Conservation (phyloP, 1,140 invertebrate species). For the Diachasmimorpha longicaudata region DNA sequence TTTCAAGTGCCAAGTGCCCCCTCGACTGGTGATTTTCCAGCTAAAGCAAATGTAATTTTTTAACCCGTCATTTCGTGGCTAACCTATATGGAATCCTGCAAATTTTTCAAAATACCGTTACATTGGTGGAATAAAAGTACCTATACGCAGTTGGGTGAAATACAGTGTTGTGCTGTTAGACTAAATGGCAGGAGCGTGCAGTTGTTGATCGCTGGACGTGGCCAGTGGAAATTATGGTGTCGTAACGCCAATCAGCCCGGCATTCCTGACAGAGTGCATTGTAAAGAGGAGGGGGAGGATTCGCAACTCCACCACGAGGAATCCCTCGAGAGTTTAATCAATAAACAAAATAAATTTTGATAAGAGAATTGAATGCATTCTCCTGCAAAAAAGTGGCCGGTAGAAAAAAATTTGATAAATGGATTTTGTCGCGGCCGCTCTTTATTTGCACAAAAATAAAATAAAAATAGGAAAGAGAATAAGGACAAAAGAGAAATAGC, state of each 20-base stretch:
- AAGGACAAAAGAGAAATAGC: not conserved
- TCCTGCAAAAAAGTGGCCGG: too few relatives aligned
- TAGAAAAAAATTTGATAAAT: too few relatives aligned
- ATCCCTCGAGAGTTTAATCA: not conserved
- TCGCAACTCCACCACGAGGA: not conserved
- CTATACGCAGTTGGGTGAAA: constrained; percentile 12
- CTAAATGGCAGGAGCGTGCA: constrained; percentile 32
- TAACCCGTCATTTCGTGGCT: not conserved
- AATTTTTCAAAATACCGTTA: constrained; percentile 18
- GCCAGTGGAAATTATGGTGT: constrained; percentile 29
- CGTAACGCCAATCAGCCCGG: constrained; percentile 24
- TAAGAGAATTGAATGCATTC: not conserved
- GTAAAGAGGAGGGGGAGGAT: not conserved
- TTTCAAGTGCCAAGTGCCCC: too few relatives aligned
- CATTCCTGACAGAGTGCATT: constrained; percentile 8
- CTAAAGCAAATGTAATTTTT: not conserved
- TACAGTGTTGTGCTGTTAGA: constrained; percentile 26
- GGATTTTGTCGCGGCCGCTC: too few relatives aligned
- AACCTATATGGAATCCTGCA: not conserved
- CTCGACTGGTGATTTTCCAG: too few relatives aligned
- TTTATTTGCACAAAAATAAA: too few relatives aligned
- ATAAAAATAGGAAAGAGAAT: not conserved
- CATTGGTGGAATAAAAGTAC: constrained; percentile 17
- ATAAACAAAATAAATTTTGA: not conserved
- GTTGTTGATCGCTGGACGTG: constrained; percentile 30